Base-by-base conservation (phyloP, 2,797 vertebrate species). In the Enteromius thamalakanensis region DNA sequence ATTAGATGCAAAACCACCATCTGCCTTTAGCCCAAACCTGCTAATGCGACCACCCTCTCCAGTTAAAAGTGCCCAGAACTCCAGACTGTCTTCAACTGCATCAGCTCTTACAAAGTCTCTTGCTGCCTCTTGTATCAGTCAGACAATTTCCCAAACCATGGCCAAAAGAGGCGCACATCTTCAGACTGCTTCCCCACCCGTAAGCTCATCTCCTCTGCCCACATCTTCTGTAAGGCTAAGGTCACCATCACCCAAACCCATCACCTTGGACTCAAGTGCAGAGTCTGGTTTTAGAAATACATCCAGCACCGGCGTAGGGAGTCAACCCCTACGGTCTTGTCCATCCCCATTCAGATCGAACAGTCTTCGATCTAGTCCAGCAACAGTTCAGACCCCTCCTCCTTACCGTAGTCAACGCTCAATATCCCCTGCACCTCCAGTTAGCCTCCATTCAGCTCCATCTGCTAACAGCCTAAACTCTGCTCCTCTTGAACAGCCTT, bases 91-190 rank as follows among this genome's bases (percentile, higher is more conserved):
- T 5, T 87, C 91, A 51, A 90, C 34, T 0, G 87, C 92, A 2
- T 93, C 94, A 0, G 87, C 92, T 2, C 93, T 97, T 23, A 94
- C 94, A 3, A 93, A 94, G 84, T 96, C 96, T 55, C 89, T 96
- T 37, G 96, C 95, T 0, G 96, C 95, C 4, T 96, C 96, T 15
- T 96, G 94, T 69, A 96, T 96, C 83, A 96, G 95, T 79, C 96
- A 96, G 91, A 95, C 94, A 51, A 95, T 96, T 86, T 95, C 93
- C 84, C 95, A 96, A 88, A 96, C 93, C 75, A 91, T 96, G 84
- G 93, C 95, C 1, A 95, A 93, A 34, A 91, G 88, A 81, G 90
- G 71, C 51, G 60, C 55, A 12, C 80, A 55, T 19, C 86, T 89
- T 62, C 93, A 90, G 84, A 53, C 78, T 15, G 34, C 84, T 2